phyloP scores from a whole-genome alignment of 1,140 invertebrate species.

The Drosophila burlai region DNA sequence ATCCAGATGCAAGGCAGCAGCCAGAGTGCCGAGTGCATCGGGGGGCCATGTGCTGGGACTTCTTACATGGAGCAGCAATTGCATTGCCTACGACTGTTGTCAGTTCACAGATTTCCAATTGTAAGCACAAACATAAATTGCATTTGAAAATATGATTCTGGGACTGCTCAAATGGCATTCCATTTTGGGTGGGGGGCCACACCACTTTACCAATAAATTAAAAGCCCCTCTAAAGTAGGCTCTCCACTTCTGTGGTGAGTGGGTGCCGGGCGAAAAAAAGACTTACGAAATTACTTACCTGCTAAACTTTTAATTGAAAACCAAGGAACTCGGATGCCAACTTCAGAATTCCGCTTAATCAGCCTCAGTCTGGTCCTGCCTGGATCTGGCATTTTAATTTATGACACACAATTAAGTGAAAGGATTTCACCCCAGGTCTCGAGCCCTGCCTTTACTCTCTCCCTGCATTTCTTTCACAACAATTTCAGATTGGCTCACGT shows the following conservation, averaged over 20 bases:
- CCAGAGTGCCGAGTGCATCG: conserved; percentile 36
- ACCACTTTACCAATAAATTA: conserved; percentile 47
- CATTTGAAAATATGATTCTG: conserved; percentile 38
- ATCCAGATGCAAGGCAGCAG: conserved; percentile 57
- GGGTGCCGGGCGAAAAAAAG: conserved; percentile 19
- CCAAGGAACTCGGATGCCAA: conserved; percentile 33
- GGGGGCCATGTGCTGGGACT: conserved; percentile 61
- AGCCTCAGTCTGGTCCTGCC: conserved; percentile 9
- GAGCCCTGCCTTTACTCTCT: background rate
- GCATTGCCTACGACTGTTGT: conserved; percentile 47
- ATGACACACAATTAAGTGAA: conserved; percentile 62
- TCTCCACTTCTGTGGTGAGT: conserved; percentile 22
- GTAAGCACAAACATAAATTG: conserved; percentile 57
- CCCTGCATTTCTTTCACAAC: conserved; percentile 10
- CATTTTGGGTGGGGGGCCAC: background rate
- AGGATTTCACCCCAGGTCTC: conserved; percentile 39
- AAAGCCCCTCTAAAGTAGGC: conserved; percentile 34
- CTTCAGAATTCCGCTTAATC: conserved; percentile 44
- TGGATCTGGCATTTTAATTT: conserved; percentile 58
- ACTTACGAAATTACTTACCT: conserved; percentile 53
- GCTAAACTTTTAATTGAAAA: conserved; percentile 79
- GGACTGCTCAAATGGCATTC: conserved; percentile 7
- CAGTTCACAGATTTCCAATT: conserved; percentile 74
- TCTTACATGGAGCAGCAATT: conserved; percentile 43
- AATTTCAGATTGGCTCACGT: conserved; percentile 49